Evolutionary conservation across 2,888 invertebrate species (phyloP).

Genomic region (Polydrusus cervinus): DNA sequence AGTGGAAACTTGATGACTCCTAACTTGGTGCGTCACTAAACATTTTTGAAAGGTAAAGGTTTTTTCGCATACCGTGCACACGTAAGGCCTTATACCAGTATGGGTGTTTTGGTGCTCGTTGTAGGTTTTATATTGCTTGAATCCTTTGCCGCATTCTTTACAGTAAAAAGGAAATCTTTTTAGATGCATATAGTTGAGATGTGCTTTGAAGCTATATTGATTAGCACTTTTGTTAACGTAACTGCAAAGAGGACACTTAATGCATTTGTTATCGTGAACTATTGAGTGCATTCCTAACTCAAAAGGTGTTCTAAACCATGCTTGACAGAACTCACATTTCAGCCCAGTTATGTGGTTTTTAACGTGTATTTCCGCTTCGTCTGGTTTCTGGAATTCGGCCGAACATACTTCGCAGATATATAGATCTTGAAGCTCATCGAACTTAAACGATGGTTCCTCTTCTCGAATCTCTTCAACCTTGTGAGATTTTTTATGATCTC

Average conservation of each 20-base stretch:
- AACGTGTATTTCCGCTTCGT: constrained; percentile 52
- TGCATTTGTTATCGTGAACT: constrained; percentile 39
- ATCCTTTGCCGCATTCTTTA: constrained; percentile 74
- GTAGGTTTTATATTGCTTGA: constrained; percentile 73
- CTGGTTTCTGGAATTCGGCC: constrained; percentile 59
- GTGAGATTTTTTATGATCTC: constrained; percentile 48
- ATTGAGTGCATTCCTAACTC: constrained; percentile 50
- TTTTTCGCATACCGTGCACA: constrained; percentile 74
- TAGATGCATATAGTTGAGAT: constrained; percentile 66
- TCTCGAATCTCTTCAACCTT: constrained; percentile 23
- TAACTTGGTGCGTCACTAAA: constrained; percentile 63
- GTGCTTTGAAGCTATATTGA: constrained; percentile 63
- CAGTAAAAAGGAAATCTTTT: constrained; percentile 72
- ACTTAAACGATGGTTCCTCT: constrained; percentile 60
- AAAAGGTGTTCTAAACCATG: constrained; percentile 40
- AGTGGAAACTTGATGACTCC: constrained; percentile 61
- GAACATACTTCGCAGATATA: constrained; percentile 63
- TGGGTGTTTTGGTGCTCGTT: constrained; percentile 75
- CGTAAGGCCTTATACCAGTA: constrained; percentile 72
- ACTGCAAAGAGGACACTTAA: constrained; percentile 59
- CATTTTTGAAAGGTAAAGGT: constrained; percentile 72
- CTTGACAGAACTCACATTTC: constrained; percentile 36
- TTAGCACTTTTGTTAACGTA: constrained; percentile 60
- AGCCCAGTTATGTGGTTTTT: constrained; percentile 40
- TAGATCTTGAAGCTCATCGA: constrained; percentile 61